A percentile compares a stretch with the other conserved stretches of the same genome.
Evolutionary conservation across 1,140 invertebrate species (phyloP).

Genomic region (Hormaphis cornu): DNA sequence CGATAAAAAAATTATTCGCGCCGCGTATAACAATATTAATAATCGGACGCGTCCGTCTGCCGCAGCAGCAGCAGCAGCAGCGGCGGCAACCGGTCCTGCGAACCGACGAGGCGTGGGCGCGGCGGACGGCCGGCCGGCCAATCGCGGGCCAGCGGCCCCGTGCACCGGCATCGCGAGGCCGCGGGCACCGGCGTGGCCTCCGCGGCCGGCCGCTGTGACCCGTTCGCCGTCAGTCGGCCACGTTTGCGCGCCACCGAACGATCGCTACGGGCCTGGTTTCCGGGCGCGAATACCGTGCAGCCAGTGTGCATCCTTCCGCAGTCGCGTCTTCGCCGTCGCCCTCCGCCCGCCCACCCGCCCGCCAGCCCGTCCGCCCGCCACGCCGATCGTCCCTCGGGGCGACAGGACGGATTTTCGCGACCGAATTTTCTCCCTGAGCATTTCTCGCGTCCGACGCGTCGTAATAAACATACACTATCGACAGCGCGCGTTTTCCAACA

Average conservation of each 20-base stretch:
- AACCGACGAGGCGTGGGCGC: slow-evolving; percentile 19
- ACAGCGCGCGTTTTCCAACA: too few relatives aligned
- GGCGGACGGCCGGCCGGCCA: slow-evolving; percentile 1
- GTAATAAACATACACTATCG: too few relatives aligned
- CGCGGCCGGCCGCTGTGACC: too few relatives aligned
- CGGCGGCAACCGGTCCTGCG: slow-evolving; percentile 4
- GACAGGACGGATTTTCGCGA: too few relatives aligned
- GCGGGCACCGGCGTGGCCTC: slow-evolving; percentile 17
- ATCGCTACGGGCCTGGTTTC: slow-evolving; percentile 1
- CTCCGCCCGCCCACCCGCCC: neutral
- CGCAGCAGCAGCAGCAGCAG: too few relatives aligned
- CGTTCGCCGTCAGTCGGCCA: slow-evolving; percentile 27
- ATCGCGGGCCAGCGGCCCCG: slow-evolving; percentile 4
- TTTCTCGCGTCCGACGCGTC: too few relatives aligned
- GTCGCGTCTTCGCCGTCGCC: too few relatives aligned
- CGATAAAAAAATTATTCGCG: too few relatives aligned
- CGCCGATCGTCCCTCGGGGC: neutral
- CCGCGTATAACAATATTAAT: neutral
- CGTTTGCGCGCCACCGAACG: slow-evolving; percentile 12
- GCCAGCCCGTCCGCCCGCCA: neutral
- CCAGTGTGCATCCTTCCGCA: too few relatives aligned
- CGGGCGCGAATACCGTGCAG: too few relatives aligned
- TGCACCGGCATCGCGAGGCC: neutral
- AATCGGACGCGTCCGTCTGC: neutral
- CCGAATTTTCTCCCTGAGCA: too few relatives aligned